Conservation (phyloP, 2,797 vertebrate genomes). For the Poeciliopsis gracilis region DNA sequence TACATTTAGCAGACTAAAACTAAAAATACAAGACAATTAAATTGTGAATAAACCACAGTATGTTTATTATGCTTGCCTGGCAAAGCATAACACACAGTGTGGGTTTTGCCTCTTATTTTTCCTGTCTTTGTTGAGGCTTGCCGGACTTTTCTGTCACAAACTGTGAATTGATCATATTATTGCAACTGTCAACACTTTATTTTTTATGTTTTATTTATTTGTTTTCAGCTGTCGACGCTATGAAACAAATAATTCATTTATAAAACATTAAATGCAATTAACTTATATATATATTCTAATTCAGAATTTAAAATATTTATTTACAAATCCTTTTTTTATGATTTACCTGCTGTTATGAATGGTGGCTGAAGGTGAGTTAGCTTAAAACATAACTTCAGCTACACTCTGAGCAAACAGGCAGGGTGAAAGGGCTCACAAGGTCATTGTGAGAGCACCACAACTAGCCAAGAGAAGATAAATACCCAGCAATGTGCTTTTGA, state of each 20-base stretch:
- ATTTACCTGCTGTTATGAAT: neutral
- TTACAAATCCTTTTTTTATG: neutral
- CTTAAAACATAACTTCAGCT: conserved; percentile 2
- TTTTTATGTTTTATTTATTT: too few relatives aligned
- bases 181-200: neutral
- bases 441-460: conserved; percentile 45
- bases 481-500: neutral
- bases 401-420: conserved; percentile 15
- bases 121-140: conserved; percentile 1
- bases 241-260: conserved; percentile 4
- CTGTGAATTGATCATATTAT: neutral
- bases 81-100: too few relatives aligned
- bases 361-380: neutral
- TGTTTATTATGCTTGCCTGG: neutral
- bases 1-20: neutral
- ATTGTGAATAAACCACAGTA: neutral
- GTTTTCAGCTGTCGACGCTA: neutral
- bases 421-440: conserved; percentile 61
- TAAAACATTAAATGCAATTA: neutral
- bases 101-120: neutral
- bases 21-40: neutral
- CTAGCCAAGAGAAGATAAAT: conserved; percentile 21
- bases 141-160: neutral
- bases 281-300: neutral
- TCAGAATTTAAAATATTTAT: neutral